Evolutionary conservation across 2,113 vertebrate species (phyloP), one percentile per base, ranked within the genome.

Genomic region (Psilopsiagon aurifrons): DNA sequence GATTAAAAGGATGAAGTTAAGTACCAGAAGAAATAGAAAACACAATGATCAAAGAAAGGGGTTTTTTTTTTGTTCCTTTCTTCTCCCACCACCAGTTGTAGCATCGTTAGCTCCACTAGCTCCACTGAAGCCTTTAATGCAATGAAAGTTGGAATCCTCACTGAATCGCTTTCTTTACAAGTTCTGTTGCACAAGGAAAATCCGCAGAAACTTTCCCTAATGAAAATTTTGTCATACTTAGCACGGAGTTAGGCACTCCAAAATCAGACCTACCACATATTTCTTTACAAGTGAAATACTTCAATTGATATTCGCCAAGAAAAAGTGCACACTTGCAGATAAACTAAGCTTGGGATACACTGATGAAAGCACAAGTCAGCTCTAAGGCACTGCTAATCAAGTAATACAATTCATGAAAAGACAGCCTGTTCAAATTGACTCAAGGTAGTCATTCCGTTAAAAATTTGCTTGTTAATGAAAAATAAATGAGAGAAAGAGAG

Each of bases 291-390:
- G 17, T 43, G 4, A 92, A 82, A 82, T 49, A 70, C 33, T 91
- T 87, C 18, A 51, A 31, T 0, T n/a, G 19, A 33, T 29, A 73
- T 88, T 33, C 18, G 37, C 10, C 67, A 54, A 28, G 29, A 66
- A 66, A 73, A 55, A 16, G 4, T 7, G 24, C 13, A 57, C 5
- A 54, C 6, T 13, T 60, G 33, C 16, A 70, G 57, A 46, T 17
- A 35, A 91, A 83, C 31, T 24, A 16, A 71, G 19, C 16, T 44
- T 83, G 29, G 28, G 12, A 41, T 35, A 39, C 9, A 23, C 0
- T 2, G 24, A 18, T 0, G 1, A 60, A 89, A 71, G 39, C 70
- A 22, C 6, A 47, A 55, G 10, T 33, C 13, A n/a, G 13, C 63
- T 84, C 20, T 25, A 37, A 70, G 17, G 12, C 1, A 1, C 1